Base-by-base conservation (phyloP, 2,113 vertebrate species). In the Anoura caudifer region DNA sequence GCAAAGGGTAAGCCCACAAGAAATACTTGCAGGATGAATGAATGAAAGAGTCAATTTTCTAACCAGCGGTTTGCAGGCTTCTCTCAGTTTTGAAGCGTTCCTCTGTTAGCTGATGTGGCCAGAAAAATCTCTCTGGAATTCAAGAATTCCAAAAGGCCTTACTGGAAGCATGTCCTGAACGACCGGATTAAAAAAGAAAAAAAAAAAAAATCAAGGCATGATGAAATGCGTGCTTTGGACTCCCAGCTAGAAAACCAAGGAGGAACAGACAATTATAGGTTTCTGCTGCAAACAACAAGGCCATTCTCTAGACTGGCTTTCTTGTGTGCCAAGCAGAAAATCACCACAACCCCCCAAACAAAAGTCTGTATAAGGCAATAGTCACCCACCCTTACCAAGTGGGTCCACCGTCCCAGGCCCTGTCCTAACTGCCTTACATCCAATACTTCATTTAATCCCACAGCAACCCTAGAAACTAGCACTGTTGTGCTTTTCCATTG, bases 101-200 rank as follows among this genome's bases (percentile, higher is more conserved):
- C 45, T 91, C 72, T 93, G 67, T 89, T 73, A 88, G 93, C 67
- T 89, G 47, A 86, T 70, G 77, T 88, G 87, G 94, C 87, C 79
- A 91, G 92, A 86, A 96, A 92, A 95, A 73, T 63, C 54, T 95
- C 94, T 93, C 87, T 86, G 89, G 91, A 90, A 96, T 95, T 91
- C 93, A 89, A 87, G 43, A 95, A 97, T 96, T 95, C 87, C 70
- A 92, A 92, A 88, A 69, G 94, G 93, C 61, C 52, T 91, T 61
- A 31, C 54, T 96, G 87, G 63, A 96, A 94, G 69, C 63, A 63
- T 41, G 43, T 93, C 75, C 67, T 81, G 26, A 85, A 93, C 91
- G 67, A 50, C 19, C 95, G 47, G 81, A 92, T 90, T 95, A 50
- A 92, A 91, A 94, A 73, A 75, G 24, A 59, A 9, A 22, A 10